Evolutionary conservation across 2,113 vertebrate species (phyloP).

Genomic region (Etheostoma cragini): DNA sequence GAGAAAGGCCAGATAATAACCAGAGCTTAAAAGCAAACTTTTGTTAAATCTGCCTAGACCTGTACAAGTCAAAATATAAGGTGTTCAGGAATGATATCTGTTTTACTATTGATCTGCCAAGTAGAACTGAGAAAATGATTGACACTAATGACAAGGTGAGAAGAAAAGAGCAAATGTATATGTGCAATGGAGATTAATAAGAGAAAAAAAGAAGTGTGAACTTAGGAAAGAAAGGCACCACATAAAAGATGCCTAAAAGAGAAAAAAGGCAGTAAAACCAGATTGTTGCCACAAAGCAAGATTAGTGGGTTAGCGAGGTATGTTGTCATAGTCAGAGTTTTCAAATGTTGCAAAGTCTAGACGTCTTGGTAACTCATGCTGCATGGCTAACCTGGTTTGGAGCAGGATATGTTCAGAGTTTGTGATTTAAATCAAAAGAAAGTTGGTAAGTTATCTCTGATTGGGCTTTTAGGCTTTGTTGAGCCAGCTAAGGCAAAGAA

Average conservation of each 20-base stretch:
- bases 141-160: not conserved
- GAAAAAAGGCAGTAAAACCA: not conserved
- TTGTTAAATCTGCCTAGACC: not conserved
- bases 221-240: not conserved
- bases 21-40: not conserved
- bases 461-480: too few relatives aligned
- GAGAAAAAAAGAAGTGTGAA: not conserved
- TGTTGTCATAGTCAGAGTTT: too few relatives aligned
- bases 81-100: not conserved
- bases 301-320: too few relatives aligned
- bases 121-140: not conserved
- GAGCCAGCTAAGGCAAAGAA: too few relatives aligned
- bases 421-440: too few relatives aligned
- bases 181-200: not conserved
- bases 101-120: not conserved
- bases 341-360: too few relatives aligned
- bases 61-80: not conserved
- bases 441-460: too few relatives aligned
- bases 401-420: too few relatives aligned
- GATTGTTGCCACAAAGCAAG: too few relatives aligned
- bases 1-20: not conserved
- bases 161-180: not conserved
- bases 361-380: too few relatives aligned
- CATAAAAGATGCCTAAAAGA: not conserved
- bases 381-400: too few relatives aligned